Base-by-base conservation (phyloP, 2,113 vertebrate species). In the Prunella fulvescens region DNA sequence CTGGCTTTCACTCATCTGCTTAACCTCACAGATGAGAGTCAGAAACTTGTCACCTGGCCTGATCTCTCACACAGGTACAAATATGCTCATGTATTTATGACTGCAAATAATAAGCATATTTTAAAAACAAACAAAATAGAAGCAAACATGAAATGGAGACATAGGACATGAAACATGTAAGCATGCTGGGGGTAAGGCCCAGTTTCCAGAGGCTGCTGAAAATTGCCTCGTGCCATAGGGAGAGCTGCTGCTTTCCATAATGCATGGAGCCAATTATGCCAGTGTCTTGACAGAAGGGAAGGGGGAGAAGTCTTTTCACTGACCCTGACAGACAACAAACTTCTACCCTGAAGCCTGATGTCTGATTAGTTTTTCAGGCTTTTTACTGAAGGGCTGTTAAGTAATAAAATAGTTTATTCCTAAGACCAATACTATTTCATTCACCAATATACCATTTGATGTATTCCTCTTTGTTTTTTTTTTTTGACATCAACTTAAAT, bases 81-180 rank as follows among this genome's bases (percentile, higher is more conserved):
- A 60, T 24, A 39, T 0, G 5, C 7, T 17, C 5, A 2, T 7
- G 5, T 44, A 18, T 54, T 70, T 62, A 18, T 23, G 47, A 51
- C 45, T 87, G 48, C 61, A 70, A 87, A 56, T 66, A 10, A 48
- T 29, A 40, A 45, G 28, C 6, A 1, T 39, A 44, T 25, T 81
- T 81, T 24, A 54, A 78, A 51, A 10, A 5, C 29, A 61, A 85
- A 14, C 6, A 40, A 45, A 81, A 54, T 20, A n/a, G 53, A 87
- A 56, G 6, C 26, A 64, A 74, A 37, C 22, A 28, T 15, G 40
- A 70, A 61, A 39, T 14, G 5, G 45, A n/a, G 35, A 39, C 0
- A 0, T 6, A 26, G 0, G 0, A 14, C 40, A 11, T 50, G 64
- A 92, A 81, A 13, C 22, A 19, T 3, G 4, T 11, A 61, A 71